Evolutionary conservation across 2,113 vertebrate species (phyloP).

Genomic region (Eurypyga helias): DNA sequence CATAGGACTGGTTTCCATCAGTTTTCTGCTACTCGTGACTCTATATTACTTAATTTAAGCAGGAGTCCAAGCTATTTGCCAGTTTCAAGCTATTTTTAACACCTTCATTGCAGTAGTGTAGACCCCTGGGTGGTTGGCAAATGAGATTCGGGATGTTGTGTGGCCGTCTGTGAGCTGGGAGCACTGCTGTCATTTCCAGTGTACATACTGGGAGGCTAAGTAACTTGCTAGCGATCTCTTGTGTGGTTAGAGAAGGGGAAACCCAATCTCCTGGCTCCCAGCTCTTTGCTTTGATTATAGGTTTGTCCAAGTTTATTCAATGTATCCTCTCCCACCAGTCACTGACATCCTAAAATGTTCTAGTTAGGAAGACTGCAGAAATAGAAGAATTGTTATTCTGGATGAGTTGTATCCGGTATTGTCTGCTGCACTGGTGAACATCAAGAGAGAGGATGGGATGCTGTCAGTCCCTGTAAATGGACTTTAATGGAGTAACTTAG

Average conservation of each 20-base stretch:
- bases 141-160: neutral
- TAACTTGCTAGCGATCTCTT: neutral
- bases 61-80: neutral
- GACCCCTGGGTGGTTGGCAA: neutral
- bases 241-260: neutral
- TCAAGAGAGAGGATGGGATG: neutral
- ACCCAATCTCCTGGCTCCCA: neutral
- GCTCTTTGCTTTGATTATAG: neutral
- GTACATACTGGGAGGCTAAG: neutral
- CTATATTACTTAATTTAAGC: slow-evolving; percentile 8
- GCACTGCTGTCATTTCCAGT: neutral
- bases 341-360: neutral
- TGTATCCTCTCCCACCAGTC: neutral
- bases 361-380: neutral
- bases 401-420: neutral
- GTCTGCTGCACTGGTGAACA: neutral
- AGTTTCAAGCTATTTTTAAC: slow-evolving; percentile 19
- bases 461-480: slow-evolving; percentile 44
- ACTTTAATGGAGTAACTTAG: slow-evolving; percentile 5
- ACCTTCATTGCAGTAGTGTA: neutral
- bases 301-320: neutral
- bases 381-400: neutral
- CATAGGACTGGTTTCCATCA: neutral
- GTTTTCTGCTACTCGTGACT: neutral
- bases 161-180: neutral